phyloP scores from a whole-genome alignment of 2,888 invertebrate genomes.

The Lathronympha strigana region DNA sequence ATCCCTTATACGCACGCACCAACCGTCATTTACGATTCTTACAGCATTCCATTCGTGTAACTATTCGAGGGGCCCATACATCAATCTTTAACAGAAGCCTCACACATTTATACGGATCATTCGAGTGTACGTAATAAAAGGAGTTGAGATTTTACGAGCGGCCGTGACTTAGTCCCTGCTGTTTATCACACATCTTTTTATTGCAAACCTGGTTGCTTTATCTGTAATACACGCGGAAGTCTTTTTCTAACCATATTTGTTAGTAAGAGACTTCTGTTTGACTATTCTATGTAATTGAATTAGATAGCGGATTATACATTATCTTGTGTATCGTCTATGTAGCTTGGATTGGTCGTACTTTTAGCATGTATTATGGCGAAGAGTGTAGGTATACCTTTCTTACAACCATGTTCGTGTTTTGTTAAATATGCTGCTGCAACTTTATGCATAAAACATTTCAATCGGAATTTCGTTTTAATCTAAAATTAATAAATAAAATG shows the following conservation, averaged over 20 bases:
- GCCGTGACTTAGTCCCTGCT: conserved; percentile 57
- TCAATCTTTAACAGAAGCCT: conserved; percentile 62
- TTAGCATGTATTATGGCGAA: too few species aligned
- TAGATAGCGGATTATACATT: too few species aligned
- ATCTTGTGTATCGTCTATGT: too few species aligned
- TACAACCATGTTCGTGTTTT: too few species aligned
- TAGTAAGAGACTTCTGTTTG: background rate
- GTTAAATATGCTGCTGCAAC: too few species aligned
- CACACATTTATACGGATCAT: conserved; percentile 67
- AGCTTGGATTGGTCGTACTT: too few species aligned
- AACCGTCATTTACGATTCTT: conserved; percentile 15
- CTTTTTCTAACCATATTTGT: background rate
- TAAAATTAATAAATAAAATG: background rate
- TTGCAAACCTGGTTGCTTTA: conserved; percentile 44
- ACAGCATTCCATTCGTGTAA: conserved; percentile 21
- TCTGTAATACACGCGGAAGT: background rate
- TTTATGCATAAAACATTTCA: background rate
- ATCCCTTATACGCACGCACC: background rate
- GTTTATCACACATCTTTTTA: conserved; percentile 67
- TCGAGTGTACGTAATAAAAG: conserved; percentile 66
- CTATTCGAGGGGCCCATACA: conserved; percentile 53
- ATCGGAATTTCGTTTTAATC: too few species aligned
- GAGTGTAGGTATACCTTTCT: too few species aligned
- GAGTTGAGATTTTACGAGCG: conserved; percentile 70
- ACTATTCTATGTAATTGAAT: background rate